Evolutionary conservation across 2,113 vertebrate genomes (phyloP).

Genomic region (Mustela lutreola): DNA sequence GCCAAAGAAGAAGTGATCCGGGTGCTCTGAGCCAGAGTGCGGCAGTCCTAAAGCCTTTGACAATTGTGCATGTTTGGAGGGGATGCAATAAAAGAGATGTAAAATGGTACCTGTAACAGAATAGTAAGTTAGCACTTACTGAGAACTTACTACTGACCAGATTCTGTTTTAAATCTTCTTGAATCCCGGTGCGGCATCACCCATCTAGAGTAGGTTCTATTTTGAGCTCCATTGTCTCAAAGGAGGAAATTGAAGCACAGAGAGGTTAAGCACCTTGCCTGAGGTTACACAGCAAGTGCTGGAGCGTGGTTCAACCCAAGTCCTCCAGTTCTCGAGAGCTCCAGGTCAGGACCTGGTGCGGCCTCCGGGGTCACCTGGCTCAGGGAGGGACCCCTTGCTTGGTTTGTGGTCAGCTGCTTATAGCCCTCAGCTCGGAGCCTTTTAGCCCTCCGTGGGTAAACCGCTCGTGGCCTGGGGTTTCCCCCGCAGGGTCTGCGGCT

Average conservation of each 20-base stretch:
- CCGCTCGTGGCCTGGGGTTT: neutral
- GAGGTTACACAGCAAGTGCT: neutral
- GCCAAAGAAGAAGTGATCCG: neutral
- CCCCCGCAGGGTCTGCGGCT: no score
- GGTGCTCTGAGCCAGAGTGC: neutral
- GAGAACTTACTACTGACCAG: neutral
- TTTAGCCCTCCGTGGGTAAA: neutral
- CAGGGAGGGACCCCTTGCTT: neutral
- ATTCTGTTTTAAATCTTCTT: neutral
- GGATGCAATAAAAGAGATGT: accelerated
- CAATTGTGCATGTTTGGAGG: neutral
- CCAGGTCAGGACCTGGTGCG: accelerated
- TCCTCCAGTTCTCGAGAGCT: neutral
- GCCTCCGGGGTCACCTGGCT: neutral
- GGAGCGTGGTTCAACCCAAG: neutral
- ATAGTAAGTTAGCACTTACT: accelerated
- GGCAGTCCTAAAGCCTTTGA: neutral
- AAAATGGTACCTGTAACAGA: no score
- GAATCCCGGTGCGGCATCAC: no score
- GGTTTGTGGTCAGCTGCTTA: neutral
- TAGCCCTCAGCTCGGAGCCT: accelerated
- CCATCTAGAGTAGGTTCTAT: neutral
- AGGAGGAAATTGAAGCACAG: neutral
- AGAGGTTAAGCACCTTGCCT: neutral
- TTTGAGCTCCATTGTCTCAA: neutral